Evolutionary conservation across 2,888 invertebrate species (phyloP).

Genomic region (Brassicogethes aeneus): DNA sequence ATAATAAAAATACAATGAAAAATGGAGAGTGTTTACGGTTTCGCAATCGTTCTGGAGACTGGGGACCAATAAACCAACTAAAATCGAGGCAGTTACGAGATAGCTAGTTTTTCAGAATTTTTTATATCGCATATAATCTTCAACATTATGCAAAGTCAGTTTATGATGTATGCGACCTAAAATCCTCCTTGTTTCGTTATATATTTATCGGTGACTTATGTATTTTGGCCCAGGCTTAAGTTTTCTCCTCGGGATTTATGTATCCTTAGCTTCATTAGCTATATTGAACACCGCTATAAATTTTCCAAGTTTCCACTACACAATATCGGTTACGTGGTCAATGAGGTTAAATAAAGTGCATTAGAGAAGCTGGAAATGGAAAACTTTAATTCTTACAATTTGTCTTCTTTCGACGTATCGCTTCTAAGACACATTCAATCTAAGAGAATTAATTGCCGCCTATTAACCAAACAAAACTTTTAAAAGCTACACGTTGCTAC

Average conservation of each 20-base stretch:
- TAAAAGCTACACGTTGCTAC: slow-evolving; percentile 5
- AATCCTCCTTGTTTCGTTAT: slow-evolving; percentile 1
- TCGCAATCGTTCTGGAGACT: slow-evolving; percentile 13
- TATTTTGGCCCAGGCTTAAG: slow-evolving; percentile 19
- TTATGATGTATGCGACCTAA: slow-evolving; percentile 13
- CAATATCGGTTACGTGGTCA: slow-evolving; percentile 38
- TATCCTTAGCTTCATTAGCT: slow-evolving; percentile 38
- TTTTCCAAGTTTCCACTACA: slow-evolving; percentile 33
- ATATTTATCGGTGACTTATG: slow-evolving; percentile 23
- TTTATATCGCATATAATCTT: slow-evolving; percentile 14
- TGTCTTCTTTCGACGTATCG: slow-evolving; percentile 30
- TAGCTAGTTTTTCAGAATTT: slow-evolving; percentile 16
- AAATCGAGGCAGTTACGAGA: slow-evolving; percentile 13
- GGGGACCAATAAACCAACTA: slow-evolving; percentile 13
- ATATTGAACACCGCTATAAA: slow-evolving; percentile 39
- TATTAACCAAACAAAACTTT: slow-evolving; percentile 16
- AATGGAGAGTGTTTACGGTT: slow-evolving; percentile 22
- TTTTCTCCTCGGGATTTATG: slow-evolving; percentile 34
- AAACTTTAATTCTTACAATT: slow-evolving; percentile 36
- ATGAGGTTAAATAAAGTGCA: slow-evolving; percentile 38
- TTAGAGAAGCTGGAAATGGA: slow-evolving; percentile 33
- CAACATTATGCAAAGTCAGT: slow-evolving; percentile 17
- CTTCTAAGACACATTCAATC: slow-evolving; percentile 24
- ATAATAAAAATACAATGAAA: slow-evolving; percentile 21
- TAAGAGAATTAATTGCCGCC: slow-evolving; percentile 24